Percentiles rank a stretch among this genome's conserved stretches.
phyloP scores from a whole-genome alignment of 2,113 vertebrate species.

The Spermophilus dauricus region DNA sequence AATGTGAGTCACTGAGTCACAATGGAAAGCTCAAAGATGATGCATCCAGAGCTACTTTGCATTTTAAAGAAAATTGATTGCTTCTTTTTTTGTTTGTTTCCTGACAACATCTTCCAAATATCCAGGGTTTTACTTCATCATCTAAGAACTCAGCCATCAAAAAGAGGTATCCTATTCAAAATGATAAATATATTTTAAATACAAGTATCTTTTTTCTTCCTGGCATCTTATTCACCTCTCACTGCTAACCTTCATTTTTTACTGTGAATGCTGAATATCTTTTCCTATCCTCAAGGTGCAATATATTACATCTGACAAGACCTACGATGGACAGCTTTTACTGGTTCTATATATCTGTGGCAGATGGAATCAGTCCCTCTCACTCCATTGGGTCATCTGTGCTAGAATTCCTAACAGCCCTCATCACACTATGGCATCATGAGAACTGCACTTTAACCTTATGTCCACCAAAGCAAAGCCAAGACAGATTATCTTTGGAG shows the following conservation, averaged over 20 bases:
- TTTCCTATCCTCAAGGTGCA: neutral
- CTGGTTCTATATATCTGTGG: neutral
- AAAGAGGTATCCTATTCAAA: neutral
- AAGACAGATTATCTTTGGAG: neutral
- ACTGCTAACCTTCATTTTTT: neutral
- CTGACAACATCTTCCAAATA: neutral
- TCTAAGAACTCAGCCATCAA: constrained; percentile 4
- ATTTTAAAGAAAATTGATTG: constrained; percentile 52
- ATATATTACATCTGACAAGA: neutral
- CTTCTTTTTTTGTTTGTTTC: neutral
- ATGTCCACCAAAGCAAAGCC: neutral
- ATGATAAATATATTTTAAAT: constrained; percentile 39
- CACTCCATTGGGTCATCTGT: neutral
- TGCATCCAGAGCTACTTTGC: neutral
- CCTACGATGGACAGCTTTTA: neutral
- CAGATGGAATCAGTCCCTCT: neutral
- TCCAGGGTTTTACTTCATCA: neutral
- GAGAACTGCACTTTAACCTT: neutral
- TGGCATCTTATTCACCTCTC: neutral
- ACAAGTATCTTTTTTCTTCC: neutral
- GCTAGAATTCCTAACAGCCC: neutral
- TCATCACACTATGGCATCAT: neutral
- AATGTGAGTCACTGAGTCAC: constrained; percentile 67
- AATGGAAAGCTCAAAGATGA: neutral
- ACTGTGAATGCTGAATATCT: neutral